Evolutionary conservation across 2,888 invertebrate species (phyloP), one percentile per base, ranked within the genome.

Genomic region (Branchipolynoe longqiensis): DNA sequence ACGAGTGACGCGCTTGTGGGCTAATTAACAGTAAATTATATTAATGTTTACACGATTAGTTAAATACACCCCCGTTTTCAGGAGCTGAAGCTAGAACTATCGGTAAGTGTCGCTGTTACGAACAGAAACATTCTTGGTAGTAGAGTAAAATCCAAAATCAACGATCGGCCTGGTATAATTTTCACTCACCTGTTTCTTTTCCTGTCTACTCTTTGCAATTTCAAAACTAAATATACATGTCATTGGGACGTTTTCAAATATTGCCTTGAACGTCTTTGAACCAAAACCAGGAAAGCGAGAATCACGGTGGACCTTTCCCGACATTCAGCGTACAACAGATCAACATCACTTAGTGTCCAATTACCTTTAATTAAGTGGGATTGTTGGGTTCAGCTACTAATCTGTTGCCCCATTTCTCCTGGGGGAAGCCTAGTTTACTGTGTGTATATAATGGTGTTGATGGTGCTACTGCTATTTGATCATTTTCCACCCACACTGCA

Each of bases 41-140:
- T 18, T n/a, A 48, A 8, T 48, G 8, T 69, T 33, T 25, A 69
- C 69, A 33, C 62, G 12, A 69, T 36, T 69, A 69, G 69, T 33
- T 1, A 69, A 36, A 54, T 78, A 40, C n/a, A n/a, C 62, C 78
- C 41, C 78, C 78, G 48, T 78, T 78, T 78, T 78, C 78, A 78
- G 78, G 78, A 78, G 78, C 78, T 78, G 78, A 78, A 78, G 25
- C 31, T 78, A 78, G 78, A 78, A 54, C n/a, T 54, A 31, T 41
- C 78, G 78, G 78, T 78, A 78, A 78, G 78, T 78, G 41, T 25
- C 1, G 4, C 48, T 14, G 40, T 8, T 18, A 48, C 78, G 28
- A 33, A 38, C 64, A 64, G 33, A 64, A 41, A 31, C 41, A 40
- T 41, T n/a, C 41, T 31, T 48, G 78, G 78, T 78, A 78, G 78